A percentile compares a stretch with the other conserved stretches of the same genome.
Evolutionary conservation across 2,113 vertebrate genomes (phyloP).

Genomic region (Xenopus borealis): DNA sequence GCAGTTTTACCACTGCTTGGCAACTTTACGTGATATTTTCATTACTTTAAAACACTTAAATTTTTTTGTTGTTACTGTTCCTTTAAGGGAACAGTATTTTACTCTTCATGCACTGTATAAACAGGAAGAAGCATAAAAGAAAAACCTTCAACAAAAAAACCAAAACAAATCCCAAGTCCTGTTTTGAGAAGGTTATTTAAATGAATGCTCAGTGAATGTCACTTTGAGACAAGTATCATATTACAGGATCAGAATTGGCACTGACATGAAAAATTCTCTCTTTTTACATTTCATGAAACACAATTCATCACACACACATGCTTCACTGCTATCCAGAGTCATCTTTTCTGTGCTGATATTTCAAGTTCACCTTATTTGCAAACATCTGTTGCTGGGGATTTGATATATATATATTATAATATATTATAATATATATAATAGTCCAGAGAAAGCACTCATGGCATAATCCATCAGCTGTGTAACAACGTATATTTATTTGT

Average conservation of each 20-base stretch:
- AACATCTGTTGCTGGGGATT: background rate
- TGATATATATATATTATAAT: no score
- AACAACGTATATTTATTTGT: no score
- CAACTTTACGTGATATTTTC: no score
- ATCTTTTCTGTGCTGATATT: slow-evolving; percentile 1
- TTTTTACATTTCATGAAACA: slow-evolving; percentile 26
- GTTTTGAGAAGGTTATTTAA: background rate
- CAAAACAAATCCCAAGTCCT: background rate
- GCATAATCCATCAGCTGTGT: no score
- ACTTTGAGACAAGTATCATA: slow-evolving; percentile 19
- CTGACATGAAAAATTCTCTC: slow-evolving; percentile 17
- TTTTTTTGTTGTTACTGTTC: no score
- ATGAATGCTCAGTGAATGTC: slow-evolving; percentile 11
- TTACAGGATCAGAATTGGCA: slow-evolving; percentile 14
- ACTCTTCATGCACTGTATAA: no score
- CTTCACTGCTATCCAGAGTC: background rate
- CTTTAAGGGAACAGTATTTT: no score
- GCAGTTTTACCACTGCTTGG: no score
- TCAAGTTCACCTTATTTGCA: slow-evolving; percentile 1
- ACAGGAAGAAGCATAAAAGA: background rate
- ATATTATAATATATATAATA: no score
- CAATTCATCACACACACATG: slow-evolving; percentile 22
- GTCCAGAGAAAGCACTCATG: no score
- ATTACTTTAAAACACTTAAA: no score
- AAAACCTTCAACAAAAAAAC: background rate